Percentiles rank a stretch among this genome's conserved stretches.
Conservation (phyloP, 2,888 invertebrate species). For the Diloba caeruleocephala region DNA sequence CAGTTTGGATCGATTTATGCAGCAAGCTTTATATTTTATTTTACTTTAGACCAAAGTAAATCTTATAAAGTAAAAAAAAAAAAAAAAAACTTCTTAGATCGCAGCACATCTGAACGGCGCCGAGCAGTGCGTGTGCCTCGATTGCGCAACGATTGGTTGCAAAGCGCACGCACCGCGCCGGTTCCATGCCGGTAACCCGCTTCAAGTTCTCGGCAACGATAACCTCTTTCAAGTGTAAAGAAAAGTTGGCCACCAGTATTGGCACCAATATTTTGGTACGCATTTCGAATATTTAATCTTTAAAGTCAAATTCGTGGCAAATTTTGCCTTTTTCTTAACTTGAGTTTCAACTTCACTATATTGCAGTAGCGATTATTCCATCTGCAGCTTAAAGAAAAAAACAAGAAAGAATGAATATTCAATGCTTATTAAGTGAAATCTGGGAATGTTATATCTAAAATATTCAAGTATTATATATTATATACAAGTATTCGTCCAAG, state of each 20-base stretch:
- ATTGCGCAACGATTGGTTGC: slow-evolving; percentile 77
- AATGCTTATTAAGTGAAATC: too few relatives aligned
- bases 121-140: slow-evolving; percentile 58
- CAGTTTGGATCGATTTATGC: too few relatives aligned
- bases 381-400: too few relatives aligned
- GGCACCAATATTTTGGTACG: slow-evolving; percentile 5
- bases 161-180: slow-evolving; percentile 60
- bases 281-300: not conserved
- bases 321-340: too few relatives aligned
- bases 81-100: slow-evolving; percentile 44
- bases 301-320: not conserved
- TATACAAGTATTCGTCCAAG: too few relatives aligned
- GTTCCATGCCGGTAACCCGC: slow-evolving; percentile 66
- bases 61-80: too few relatives aligned
- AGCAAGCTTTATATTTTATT: not conserved
- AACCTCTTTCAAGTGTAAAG: slow-evolving; percentile 71
- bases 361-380: too few relatives aligned
- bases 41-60: too few relatives aligned
- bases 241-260: slow-evolving; percentile 17
- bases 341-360: too few relatives aligned
- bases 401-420: too few relatives aligned
- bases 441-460: too few relatives aligned
- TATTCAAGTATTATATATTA: too few relatives aligned
- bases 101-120: slow-evolving; percentile 25
- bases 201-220: slow-evolving; percentile 84